Percentiles rank a stretch among this genome's conserved stretches.
phyloP scores from a whole-genome alignment of 2,888 invertebrate species.

The Nomada goodeniana region DNA sequence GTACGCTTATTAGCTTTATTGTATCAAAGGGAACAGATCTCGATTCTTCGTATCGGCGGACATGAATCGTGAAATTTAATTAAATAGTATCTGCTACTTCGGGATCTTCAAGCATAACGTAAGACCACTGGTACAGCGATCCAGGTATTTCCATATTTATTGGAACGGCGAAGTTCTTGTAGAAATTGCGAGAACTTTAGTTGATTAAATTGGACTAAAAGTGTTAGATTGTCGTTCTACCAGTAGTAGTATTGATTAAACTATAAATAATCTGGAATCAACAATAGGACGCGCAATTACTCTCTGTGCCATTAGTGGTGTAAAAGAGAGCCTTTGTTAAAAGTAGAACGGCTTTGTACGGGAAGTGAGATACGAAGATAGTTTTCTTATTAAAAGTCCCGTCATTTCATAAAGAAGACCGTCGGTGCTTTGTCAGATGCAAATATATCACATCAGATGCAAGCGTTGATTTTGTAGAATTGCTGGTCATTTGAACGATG shows the following conservation, averaged over 20 bases:
- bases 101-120: too few species aligned
- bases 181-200: background rate
- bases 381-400: background rate
- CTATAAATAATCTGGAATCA: background rate
- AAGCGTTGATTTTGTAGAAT: background rate
- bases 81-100: background rate
- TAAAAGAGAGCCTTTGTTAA: background rate
- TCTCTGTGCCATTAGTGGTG: background rate
- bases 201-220: background rate
- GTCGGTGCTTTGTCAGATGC: too few species aligned
- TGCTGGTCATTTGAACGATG: too few species aligned
- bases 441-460: background rate
- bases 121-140: background rate
- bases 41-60: background rate
- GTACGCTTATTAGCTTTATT: slow-evolving; percentile 4
- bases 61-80: slow-evolving; percentile 11
- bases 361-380: slow-evolving; percentile 4
- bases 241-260: background rate
- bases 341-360: background rate
- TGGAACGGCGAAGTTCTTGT: background rate
- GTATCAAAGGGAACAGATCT: background rate
- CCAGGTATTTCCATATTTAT: background rate
- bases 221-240: background rate
- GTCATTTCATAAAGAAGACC: background rate
- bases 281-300: background rate